A percentile compares a stretch with the other conserved stretches of the same genome.
Evolutionary conservation across 2,113 vertebrate species (phyloP).

Genomic region (Toxostoma redivivum): DNA sequence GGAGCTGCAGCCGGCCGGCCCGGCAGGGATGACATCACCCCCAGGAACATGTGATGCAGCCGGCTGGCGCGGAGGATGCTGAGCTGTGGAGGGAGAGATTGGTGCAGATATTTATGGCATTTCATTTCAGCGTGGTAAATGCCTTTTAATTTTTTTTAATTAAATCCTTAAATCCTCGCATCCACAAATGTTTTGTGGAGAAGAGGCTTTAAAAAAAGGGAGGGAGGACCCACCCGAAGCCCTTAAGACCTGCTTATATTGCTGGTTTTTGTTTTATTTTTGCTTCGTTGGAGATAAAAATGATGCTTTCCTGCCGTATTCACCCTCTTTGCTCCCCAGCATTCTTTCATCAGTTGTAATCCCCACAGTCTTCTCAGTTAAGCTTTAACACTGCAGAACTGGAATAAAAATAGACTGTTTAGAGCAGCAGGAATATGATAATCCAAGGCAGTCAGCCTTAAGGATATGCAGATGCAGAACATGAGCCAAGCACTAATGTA

Average conservation of each 20-base stretch:
- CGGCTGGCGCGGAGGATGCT: slow-evolving; percentile 7
- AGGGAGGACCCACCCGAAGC: background rate
- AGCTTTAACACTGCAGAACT: background rate
- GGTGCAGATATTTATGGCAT: slow-evolving; percentile 6
- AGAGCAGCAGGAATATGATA: background rate
- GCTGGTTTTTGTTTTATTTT: background rate
- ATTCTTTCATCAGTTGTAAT: background rate
- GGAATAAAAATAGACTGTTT: background rate
- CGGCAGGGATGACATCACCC: slow-evolving; percentile 69
- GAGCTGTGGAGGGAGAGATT: background rate
- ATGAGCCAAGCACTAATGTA: background rate
- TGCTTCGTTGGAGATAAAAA: background rate
- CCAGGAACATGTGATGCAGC: background rate
- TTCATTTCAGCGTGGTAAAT: background rate
- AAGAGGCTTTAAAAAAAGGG: background rate
- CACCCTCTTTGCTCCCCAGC: background rate
- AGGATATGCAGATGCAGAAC: background rate
- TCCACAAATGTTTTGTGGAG: background rate
- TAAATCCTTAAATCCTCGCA: background rate
- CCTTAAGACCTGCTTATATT: background rate
- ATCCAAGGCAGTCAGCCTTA: background rate
- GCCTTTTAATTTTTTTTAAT: background rate
- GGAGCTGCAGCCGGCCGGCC: background rate
- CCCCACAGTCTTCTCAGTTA: background rate
- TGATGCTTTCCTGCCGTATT: background rate